Conservation (phyloP, 2,888 invertebrate species). For the Limenitis camilla region DNA sequence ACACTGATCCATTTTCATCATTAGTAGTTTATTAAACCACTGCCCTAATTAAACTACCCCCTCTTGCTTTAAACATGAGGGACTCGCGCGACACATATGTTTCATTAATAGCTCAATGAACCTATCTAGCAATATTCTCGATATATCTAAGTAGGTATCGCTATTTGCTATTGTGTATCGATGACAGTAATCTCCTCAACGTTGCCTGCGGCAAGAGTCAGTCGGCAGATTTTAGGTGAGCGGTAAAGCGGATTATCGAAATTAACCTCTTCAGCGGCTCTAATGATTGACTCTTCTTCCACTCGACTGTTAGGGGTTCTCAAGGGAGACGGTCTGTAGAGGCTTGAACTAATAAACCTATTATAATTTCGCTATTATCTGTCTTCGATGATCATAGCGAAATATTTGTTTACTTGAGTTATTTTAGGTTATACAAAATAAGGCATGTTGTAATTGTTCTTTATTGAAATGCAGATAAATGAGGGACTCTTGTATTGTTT, state of each 20-base stretch:
- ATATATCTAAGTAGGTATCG: background rate
- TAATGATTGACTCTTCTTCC: constrained; percentile 57
- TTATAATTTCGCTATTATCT: constrained; percentile 19
- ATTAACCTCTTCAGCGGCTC: constrained; percentile 62
- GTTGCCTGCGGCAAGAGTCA: constrained; percentile 18
- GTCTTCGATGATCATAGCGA: constrained; percentile 7
- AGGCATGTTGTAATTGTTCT: constrained; percentile 21
- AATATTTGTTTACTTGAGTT: constrained; percentile 13
- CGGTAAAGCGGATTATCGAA: constrained; percentile 63
- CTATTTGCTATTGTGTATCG: constrained; percentile 5
- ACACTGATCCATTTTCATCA: constrained; percentile 48
- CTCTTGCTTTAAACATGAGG: constrained; percentile 12
- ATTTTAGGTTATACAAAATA: constrained; percentile 17
- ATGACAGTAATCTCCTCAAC: constrained; percentile 11
- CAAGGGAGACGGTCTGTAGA: constrained; percentile 13
- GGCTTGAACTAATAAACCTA: constrained; percentile 24
- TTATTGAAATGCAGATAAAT: constrained; percentile 24
- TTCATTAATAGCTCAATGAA: constrained; percentile 9
- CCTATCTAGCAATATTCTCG: background rate
- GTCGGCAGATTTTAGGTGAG: constrained; percentile 40
- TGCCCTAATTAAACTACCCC: constrained; percentile 34
- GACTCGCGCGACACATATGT: constrained; percentile 7
- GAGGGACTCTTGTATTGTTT: constrained; percentile 22
- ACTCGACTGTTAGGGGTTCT: constrained; percentile 41
- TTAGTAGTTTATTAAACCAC: constrained; percentile 35